These are phyloP conservation scores for Melanitta fusca DNA, from an alignment of 2,797 vertebrate genomes.

Conservation along the genomic window DNA sequence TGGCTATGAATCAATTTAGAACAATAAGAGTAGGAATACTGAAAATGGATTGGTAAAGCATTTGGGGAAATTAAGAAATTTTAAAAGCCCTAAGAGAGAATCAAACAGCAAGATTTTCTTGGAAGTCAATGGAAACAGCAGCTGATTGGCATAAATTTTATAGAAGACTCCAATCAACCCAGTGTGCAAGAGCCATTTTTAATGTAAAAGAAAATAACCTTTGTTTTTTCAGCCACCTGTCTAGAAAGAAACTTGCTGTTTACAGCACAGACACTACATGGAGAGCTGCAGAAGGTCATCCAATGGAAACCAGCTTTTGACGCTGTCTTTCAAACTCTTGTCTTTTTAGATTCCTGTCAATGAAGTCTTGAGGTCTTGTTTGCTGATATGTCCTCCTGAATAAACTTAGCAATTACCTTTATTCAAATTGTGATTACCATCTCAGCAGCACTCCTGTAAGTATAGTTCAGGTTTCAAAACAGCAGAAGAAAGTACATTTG, in stretches of 20 bases:
- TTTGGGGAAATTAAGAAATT: not conserved
- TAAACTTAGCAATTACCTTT: conserved; percentile 54
- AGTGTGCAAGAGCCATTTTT: not conserved
- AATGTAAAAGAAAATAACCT: not conserved
- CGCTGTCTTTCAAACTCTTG: not conserved
- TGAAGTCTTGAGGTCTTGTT: not conserved
- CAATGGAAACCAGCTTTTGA: not conserved
- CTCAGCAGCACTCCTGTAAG: not conserved
- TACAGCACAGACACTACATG: not conserved
- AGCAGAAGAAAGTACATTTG: not conserved
- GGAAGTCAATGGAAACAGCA: not conserved
- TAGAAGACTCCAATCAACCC: not conserved
- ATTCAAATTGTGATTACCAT: conserved; percentile 29
- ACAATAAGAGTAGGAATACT: not conserved
- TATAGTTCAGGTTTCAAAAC: conserved; percentile 37
- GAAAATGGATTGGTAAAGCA: not conserved
- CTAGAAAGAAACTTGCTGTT: not conserved
- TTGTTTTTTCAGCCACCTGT: not conserved
- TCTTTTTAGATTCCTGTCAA: not conserved
- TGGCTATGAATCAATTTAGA: not conserved
- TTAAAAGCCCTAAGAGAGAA: not conserved
- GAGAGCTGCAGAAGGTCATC: not conserved
- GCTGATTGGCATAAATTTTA: not conserved
- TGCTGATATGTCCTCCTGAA: conserved; percentile 34
- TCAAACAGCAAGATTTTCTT: not conserved